Conservation (phyloP, 2,113 vertebrate genomes). For the Muscicapa adusta region DNA sequence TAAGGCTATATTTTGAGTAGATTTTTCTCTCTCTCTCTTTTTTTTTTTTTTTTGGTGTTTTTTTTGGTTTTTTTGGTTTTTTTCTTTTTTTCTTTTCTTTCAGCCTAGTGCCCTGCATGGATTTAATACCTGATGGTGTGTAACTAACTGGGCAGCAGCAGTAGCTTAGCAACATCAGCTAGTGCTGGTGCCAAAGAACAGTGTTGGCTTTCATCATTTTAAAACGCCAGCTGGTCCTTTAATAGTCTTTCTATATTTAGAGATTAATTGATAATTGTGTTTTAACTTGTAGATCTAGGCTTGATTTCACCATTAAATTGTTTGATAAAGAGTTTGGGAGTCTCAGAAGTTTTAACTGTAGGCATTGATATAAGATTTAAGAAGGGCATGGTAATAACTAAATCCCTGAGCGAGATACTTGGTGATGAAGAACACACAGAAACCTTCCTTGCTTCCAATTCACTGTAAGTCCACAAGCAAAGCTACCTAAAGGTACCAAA, state of each 20-base stretch:
- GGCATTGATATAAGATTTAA: neutral
- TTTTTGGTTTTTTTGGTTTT: no score
- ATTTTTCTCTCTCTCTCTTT: no score
- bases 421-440: neutral
- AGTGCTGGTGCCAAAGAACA: slow-evolving; percentile 6
- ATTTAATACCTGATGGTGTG: slow-evolving; percentile 22
- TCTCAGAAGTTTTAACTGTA: neutral
- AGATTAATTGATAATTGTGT: neutral
- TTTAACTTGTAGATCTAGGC: neutral
- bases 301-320: neutral
- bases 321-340: neutral
- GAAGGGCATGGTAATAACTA: neutral
- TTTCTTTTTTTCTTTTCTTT: neutral
- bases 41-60: no score
- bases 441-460: neutral
- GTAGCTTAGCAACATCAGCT: slow-evolving; percentile 60
- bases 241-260: slow-evolving; percentile 27
- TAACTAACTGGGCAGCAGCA: slow-evolving; percentile 40
- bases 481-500: neutral
- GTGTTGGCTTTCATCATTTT: neutral
- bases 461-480: neutral
- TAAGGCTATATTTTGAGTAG: neutral
- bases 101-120: neutral
- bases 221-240: slow-evolving; percentile 39
- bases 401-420: neutral